Evolutionary conservation across 64 coral and sea anemone species (phyloP).

Genomic region (Catalaphyllia jardinei): DNA sequence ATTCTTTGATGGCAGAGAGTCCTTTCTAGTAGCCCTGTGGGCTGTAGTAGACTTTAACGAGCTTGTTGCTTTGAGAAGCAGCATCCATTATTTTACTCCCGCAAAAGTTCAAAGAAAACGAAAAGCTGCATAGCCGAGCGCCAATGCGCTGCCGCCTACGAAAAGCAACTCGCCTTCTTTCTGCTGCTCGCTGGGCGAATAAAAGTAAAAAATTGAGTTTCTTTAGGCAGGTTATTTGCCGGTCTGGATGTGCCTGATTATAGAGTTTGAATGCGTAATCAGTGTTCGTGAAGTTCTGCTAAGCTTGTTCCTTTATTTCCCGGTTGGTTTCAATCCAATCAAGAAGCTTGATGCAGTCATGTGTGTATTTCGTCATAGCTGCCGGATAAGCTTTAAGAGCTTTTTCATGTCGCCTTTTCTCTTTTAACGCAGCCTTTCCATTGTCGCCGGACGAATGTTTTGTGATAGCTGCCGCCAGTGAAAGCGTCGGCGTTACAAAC

Average conservation of each 20-base stretch:
- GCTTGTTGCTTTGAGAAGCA: not conserved
- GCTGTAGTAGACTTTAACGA: constrained; percentile 18
- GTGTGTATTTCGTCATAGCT: not conserved
- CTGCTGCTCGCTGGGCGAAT: constrained; percentile 13
- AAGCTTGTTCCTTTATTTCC: not conserved
- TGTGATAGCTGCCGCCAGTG: not conserved
- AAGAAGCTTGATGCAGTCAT: constrained; percentile 2
- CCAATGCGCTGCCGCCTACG: no score
- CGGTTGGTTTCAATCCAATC: constrained; percentile 30
- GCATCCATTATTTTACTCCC: no score
- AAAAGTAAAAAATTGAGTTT: constrained; percentile 36
- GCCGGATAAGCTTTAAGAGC: constrained; percentile 4
- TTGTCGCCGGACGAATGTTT: constrained; percentile 21
- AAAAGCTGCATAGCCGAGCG: not conserved
- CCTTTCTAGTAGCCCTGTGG: constrained; percentile 11
- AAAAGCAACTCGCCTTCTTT: constrained; percentile 13
- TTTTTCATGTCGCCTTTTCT: constrained; percentile 11
- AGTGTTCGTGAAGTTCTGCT: constrained; percentile 13
- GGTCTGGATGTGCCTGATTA: not conserved
- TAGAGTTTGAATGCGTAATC: constrained; percentile 47
- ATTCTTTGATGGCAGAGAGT: not conserved
- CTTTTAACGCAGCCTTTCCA: not conserved
- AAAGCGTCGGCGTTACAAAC: constrained; percentile 40
- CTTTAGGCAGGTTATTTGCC: not conserved
- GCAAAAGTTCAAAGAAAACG: not conserved